Evolutionary conservation across 2,797 vertebrate species (phyloP), one percentile per base, ranked within the genome.

Genomic region (Columba guinea): DNA sequence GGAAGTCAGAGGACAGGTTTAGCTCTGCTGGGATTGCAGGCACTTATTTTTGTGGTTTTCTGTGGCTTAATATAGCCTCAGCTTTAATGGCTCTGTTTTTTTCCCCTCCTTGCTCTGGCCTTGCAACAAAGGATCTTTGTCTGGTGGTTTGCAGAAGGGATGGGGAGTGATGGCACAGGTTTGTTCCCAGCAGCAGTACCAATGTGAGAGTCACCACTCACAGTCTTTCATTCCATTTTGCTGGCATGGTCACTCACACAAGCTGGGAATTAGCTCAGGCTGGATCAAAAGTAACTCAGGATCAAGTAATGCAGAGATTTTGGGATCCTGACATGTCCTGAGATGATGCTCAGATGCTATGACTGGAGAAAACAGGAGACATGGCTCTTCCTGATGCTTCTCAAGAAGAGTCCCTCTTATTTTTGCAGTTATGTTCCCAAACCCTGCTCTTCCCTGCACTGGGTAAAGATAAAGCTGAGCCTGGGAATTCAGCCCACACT

Each of bases 11-110:
- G 5, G 79, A 62, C 59, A 52, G 81, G 51, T 91, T 95, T 78
- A 93, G 70, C 16, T 1, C 52, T 84, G 30, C 48, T 82, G 79
- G 63, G 52, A 88, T 58, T 55, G 59, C 67, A 90, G 70, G 44
- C n/a, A 58, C 60, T 94, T 85, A 19, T 90, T 94, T 91, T 84
- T 94, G 80, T 93, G 85, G 37, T 86, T 94, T 96, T 82, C 84
- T 5, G 7, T 70, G 52, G 39, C 19, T 94, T 93, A 90, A 82
- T 76, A 41, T 44, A 90, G 79, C 55, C 53, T 86, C 1, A 0
- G 23, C 7, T 90, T 76, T 90, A 93, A 84, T 13, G 20, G 32
- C 18, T 24, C 48, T 94, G 80, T 0, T 83, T 91, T 91, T 77
- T 51, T 39, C 15, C 64, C 48, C 52, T 88, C 35, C 48, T 21